phyloP scores from a whole-genome alignment of 92 coral and sea anemone species.

The Palythoa grandiflora region DNA sequence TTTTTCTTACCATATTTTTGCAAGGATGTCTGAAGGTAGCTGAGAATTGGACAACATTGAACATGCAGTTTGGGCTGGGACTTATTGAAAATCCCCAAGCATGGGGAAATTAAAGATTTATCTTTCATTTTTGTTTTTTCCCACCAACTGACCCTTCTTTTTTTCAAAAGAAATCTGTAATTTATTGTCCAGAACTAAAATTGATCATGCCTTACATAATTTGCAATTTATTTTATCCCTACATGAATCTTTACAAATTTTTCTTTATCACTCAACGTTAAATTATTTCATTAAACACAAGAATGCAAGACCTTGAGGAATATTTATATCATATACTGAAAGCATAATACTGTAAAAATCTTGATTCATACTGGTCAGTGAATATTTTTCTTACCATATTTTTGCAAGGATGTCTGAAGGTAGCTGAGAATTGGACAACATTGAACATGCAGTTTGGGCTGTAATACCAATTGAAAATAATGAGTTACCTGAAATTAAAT shows the following conservation, averaged over 20 bases:
- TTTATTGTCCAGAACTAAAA: neutral
- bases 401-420: conserved; percentile 67
- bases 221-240: too few species aligned
- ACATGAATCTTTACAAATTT: too few species aligned
- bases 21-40: conserved; percentile 63
- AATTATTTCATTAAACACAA: too few species aligned
- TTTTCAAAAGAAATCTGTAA: too few species aligned
- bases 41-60: conserved; percentile 60
- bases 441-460: conserved; percentile 77
- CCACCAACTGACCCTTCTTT: too few species aligned
- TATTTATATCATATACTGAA: neutral
- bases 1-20: conserved; percentile 83
- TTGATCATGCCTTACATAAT: too few species aligned
- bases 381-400: conserved; percentile 76
- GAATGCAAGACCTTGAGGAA: neutral
- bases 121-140: too few species aligned
- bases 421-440: conserved; percentile 61
- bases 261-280: too few species aligned
- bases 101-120: too few species aligned
- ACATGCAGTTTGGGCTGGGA: conserved; percentile 70
- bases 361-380: neutral
- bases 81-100: too few species aligned
- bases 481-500: too few species aligned
- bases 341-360: neutral
- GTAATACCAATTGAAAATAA: neutral